phyloP scores from a whole-genome alignment of 2,888 invertebrate species.

The Nemotelus pantherinus region DNA sequence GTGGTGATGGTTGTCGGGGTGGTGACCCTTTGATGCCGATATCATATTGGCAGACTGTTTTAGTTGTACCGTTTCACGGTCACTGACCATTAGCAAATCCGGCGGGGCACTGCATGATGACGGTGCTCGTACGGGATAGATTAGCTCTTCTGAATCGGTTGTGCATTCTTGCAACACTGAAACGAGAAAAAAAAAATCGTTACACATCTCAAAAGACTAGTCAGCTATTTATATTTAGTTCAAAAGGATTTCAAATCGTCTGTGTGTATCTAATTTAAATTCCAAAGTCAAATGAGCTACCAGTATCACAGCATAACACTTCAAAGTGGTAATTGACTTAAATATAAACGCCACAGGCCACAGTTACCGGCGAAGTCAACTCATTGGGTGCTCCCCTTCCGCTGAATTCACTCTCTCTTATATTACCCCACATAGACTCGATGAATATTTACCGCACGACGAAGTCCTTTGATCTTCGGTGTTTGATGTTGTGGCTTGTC shows the following conservation, averaged over 20 bases:
- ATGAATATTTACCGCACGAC: background rate
- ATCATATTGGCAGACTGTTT: constrained; percentile 60
- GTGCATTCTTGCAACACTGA: constrained; percentile 73
- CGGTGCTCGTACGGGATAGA: constrained; percentile 69
- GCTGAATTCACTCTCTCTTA: background rate
- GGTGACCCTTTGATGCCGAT: constrained; percentile 56
- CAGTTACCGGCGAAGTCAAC: constrained; percentile 44
- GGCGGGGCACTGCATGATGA: constrained; percentile 74
- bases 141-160: constrained; percentile 77
- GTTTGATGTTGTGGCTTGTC: constrained; percentile 36
- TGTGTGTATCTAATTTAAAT: too few species aligned
- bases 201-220: background rate
- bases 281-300: too few species aligned
- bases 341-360: background rate
- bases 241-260: too few species aligned
- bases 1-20: constrained; percentile 51
- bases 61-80: constrained; percentile 63
- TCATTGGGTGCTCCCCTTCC: background rate
- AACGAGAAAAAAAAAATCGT: constrained; percentile 55
- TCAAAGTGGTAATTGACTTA: constrained; percentile 37
- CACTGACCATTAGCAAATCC: constrained; percentile 70
- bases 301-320: background rate
- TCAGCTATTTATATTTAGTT: background rate
- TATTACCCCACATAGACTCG: background rate
- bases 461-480: constrained; percentile 29